These are phyloP conservation scores for Sylvia borin DNA, from an alignment of 2,797 vertebrate genomes.

Conservation along the genomic window DNA sequence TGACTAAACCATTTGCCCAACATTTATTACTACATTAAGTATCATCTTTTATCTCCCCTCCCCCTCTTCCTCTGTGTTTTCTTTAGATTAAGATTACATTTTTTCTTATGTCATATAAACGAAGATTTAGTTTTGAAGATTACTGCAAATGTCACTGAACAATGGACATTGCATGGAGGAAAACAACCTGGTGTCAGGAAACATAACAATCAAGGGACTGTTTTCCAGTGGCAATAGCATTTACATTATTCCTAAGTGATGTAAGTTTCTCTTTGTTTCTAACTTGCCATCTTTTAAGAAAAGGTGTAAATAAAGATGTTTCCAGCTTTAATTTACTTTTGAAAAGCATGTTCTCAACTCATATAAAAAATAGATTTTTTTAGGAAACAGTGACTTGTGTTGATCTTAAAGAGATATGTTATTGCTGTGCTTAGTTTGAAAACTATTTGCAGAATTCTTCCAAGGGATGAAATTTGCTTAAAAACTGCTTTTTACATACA, in stretches of 20 bases:
- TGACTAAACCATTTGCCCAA: not conserved
- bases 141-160: conserved; percentile 76
- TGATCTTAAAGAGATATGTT: not conserved
- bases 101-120: conserved; percentile 31
- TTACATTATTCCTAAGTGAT: not conserved
- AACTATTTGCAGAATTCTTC: not conserved
- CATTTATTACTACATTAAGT: not conserved
- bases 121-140: conserved; percentile 52
- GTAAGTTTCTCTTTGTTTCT: not conserved
- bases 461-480: not conserved
- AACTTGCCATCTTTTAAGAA: not conserved
- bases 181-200: conserved; percentile 72
- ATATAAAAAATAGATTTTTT: not conserved
- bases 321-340: not conserved
- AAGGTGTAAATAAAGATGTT: not conserved
- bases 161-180: conserved; percentile 55
- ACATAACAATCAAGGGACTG: conserved; percentile 67
- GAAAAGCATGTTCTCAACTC: not conserved
- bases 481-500: not conserved
- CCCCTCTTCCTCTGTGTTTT: not conserved
- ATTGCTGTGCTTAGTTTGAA: not conserved
- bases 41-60: not conserved
- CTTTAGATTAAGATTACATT: not conserved
- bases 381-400: not conserved
- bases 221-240: conserved; percentile 28